Evolutionary conservation across 2,113 vertebrate species (phyloP).

Genomic region (Coptodon rendalli): DNA sequence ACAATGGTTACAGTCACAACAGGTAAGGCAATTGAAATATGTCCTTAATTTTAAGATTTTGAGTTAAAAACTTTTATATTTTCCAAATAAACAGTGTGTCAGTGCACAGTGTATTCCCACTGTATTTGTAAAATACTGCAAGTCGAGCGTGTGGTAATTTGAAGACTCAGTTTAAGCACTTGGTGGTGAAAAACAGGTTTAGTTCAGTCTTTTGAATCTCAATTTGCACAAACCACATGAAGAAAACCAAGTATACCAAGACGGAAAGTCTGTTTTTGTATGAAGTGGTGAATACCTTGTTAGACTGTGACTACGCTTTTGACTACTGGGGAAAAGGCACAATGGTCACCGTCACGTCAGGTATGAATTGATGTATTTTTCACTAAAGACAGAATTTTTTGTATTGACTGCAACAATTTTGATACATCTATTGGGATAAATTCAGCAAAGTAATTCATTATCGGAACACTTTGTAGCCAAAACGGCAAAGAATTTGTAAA

Average conservation of each 20-base stretch:
- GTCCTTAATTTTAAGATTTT: too few species aligned
- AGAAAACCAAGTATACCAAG: not conserved
- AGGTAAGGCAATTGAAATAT: too few species aligned
- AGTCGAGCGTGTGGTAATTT: too few species aligned
- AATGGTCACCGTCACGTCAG: not conserved
- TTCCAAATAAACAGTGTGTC: too few species aligned
- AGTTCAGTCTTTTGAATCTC: not conserved
- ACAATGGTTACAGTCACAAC: too few species aligned
- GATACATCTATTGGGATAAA: not conserved
- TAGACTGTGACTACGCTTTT: constrained; percentile 29
- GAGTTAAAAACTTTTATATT: too few species aligned
- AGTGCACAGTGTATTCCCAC: too few species aligned
- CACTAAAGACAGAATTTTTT: not conserved
- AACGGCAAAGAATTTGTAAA: not conserved
- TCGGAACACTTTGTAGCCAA: too few species aligned
- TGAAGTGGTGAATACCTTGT: not conserved
- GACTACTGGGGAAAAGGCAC: constrained; percentile 16
- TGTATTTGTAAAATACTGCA: too few species aligned
- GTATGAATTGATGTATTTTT: not conserved
- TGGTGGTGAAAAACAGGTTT: not conserved
- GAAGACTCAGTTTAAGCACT: not conserved
- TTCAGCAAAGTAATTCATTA: not conserved
- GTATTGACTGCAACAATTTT: accelerated
- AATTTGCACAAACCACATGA: not conserved
- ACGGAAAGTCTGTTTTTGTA: not conserved